Percentiles rank a stretch among this genome's conserved stretches.
Evolutionary conservation across 2,113 vertebrate genomes (phyloP).

Genomic region (Telmatochromis sp.): DNA sequence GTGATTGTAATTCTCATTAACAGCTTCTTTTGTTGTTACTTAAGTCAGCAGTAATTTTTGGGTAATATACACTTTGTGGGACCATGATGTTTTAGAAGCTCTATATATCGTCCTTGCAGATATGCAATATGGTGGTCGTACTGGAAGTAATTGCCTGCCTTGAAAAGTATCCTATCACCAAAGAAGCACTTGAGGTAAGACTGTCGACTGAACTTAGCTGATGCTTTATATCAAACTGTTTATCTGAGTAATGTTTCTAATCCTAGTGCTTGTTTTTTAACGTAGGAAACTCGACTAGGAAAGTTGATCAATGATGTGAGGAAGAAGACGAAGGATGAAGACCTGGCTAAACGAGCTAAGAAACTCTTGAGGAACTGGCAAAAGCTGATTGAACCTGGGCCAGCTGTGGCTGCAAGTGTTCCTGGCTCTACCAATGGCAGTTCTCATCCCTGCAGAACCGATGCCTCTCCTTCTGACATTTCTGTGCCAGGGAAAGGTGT

Average conservation of each 20-base stretch:
- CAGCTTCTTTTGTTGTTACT: not conserved
- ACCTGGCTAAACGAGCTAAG: constrained; percentile 96
- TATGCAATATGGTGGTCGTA: constrained; percentile 97
- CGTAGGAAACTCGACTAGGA: constrained; percentile 91
- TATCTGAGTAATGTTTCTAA: not conserved
- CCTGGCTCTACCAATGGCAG: constrained; percentile 84
- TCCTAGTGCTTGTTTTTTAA: not conserved
- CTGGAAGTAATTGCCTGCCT: constrained; percentile 95
- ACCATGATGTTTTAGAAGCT: not conserved
- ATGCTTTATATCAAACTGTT: not conserved
- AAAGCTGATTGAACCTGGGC: constrained; percentile 90
- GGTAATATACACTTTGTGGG: not conserved
- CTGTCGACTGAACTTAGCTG: not conserved
- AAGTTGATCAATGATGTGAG: constrained; percentile 98
- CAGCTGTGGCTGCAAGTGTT: constrained; percentile 51
- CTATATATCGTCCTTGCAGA: constrained; percentile 64
- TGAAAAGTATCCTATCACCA: constrained; percentile 98
- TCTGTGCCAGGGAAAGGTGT: constrained; percentile 70
- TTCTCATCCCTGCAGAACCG: constrained; percentile 84
- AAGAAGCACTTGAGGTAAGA: constrained; percentile 97
- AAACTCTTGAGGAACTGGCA: constrained; percentile 95
- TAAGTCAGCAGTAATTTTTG: not conserved
- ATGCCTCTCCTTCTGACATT: constrained; percentile 67
- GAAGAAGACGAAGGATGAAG: constrained; percentile 96
- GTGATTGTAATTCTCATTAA: not conserved